phyloP scores from a whole-genome alignment of 92 coral and sea anemone species.

The Zoanthus sociatus region DNA sequence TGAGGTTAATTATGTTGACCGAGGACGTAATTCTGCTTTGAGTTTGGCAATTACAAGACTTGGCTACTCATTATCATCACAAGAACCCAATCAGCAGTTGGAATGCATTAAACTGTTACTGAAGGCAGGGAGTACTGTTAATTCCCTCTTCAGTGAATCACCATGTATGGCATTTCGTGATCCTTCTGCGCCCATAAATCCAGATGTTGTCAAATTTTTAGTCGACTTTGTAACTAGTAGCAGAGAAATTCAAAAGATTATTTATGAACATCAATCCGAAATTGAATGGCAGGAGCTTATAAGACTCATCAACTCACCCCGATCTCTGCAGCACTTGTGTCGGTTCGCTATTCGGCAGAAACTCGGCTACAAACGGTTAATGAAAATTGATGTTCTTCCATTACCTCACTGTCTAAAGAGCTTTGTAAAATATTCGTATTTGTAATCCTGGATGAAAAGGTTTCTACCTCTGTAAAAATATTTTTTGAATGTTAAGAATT shows the following conservation, averaged over 20 bases:
- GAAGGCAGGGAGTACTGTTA: conserved; percentile 71
- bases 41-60: conserved; percentile 65
- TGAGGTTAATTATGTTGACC: conserved; percentile 71
- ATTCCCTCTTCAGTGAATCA: conserved; percentile 51
- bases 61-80: conserved; percentile 37
- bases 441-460: conserved; percentile 23
- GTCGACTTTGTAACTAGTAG: conserved; percentile 68
- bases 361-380: conserved; percentile 56
- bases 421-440: conserved; percentile 56
- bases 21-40: conserved; percentile 78
- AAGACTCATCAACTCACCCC: conserved; percentile 64
- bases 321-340: conserved; percentile 68
- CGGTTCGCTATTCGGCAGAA: conserved; percentile 69
- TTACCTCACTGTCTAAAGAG: conserved; percentile 66
- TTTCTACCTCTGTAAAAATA: too few relatives aligned
- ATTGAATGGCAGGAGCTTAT: conserved; percentile 59
- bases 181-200: conserved; percentile 53
- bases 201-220: conserved; percentile 59
- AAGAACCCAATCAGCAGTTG: conserved; percentile 51
- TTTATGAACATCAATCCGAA: conserved; percentile 32
- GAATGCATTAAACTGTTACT: conserved; percentile 74
- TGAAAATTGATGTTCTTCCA: conserved; percentile 64
- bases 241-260: conserved; percentile 49
- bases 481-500: too few relatives aligned
- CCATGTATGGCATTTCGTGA: conserved; percentile 63